Evolutionary conservation across 2,888 invertebrate genomes (phyloP), one percentile per base, ranked within the genome.

Genomic region (Cheilosia vernalis): DNA sequence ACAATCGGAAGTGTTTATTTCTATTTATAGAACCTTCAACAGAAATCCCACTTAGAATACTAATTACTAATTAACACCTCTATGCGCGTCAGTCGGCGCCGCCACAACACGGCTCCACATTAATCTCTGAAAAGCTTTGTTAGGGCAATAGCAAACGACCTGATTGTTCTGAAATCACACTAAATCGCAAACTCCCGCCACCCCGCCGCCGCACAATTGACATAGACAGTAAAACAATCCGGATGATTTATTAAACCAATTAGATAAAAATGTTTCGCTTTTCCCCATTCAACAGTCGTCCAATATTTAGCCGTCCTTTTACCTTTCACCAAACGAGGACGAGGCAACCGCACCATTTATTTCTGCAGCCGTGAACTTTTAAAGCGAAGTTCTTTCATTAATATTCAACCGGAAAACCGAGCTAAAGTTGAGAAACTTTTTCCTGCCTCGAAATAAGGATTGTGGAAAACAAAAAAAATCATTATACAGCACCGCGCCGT

Each of bases 241-340:
- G 66, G 53, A 76, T 85, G 70, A 85, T 85, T 80, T 80, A 85
- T 80, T 80, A 85, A 85, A 76, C 80, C 80, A 85, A 85, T 85
- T 85, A 76, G 70, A 85, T 76, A 76, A 80, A 76, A 80, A 74
- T 80, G 74, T 80, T 85, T 80, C 67, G 63, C 27, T 64, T 53
- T 63, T 19, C 58, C 73, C 21, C 69, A 64, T 69, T 72, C 61
- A 66, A 70, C 47, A 55, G 77, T 30, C 69, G 49, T 53, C 30
- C 47, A 42, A 27, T 37, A 7, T 10, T 10, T 30, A 30, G 49
- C 15, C 37, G 37, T 19, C 42, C 33, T 24, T 33, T 6, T 27
- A 10, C 17, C 64, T 27, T 5, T 17, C 64, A n/a, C 49, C 64
- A 55, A 51, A 33, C 55, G 13, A 40, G 10, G 47, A 24, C 30